Conservation (phyloP, 2,113 vertebrate genomes). For the Oryzias melastigma region DNA sequence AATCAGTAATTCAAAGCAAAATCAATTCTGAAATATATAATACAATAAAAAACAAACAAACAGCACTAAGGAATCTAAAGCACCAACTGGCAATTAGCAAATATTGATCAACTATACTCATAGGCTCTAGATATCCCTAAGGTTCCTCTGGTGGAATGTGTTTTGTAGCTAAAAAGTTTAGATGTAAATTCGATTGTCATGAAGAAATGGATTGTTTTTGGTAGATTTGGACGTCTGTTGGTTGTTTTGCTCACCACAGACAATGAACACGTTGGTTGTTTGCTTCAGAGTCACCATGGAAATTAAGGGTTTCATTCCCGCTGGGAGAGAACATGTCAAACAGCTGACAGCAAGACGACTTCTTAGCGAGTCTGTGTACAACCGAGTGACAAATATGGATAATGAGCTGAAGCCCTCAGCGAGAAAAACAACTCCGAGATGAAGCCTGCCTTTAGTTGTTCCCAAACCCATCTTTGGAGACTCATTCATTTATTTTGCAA, state of each 20-base stretch:
- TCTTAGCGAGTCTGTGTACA: slow-evolving; percentile 28
- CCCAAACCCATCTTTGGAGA: slow-evolving; percentile 4
- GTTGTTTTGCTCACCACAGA: neutral
- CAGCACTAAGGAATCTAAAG: too few relatives aligned
- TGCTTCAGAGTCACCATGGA: slow-evolving; percentile 36
- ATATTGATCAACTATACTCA: too few relatives aligned
- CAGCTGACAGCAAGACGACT: slow-evolving; percentile 29
- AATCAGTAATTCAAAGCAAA: neutral
- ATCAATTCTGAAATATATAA: too few relatives aligned
- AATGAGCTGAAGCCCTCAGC: slow-evolving; percentile 42
- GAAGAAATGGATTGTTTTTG: too few relatives aligned
- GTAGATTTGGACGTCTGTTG: too few relatives aligned
- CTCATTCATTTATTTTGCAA: slow-evolving; percentile 5
- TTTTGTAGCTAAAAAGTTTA: too few relatives aligned
- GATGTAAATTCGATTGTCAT: too few relatives aligned
- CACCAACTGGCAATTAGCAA: too few relatives aligned
- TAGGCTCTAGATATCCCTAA: too few relatives aligned
- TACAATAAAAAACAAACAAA: too few relatives aligned
- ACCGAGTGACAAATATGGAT: slow-evolving; percentile 37
- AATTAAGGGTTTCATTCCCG: slow-evolving; percentile 26
- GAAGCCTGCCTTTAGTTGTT: neutral
- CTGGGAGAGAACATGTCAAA: slow-evolving; percentile 31
- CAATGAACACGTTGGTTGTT: slow-evolving; percentile 12
- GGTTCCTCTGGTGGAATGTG: too few relatives aligned
- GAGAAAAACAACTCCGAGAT: slow-evolving; percentile 12